Base-by-base conservation (phyloP, 2,113 vertebrate genomes). In the Hippocampus comes region DNA sequence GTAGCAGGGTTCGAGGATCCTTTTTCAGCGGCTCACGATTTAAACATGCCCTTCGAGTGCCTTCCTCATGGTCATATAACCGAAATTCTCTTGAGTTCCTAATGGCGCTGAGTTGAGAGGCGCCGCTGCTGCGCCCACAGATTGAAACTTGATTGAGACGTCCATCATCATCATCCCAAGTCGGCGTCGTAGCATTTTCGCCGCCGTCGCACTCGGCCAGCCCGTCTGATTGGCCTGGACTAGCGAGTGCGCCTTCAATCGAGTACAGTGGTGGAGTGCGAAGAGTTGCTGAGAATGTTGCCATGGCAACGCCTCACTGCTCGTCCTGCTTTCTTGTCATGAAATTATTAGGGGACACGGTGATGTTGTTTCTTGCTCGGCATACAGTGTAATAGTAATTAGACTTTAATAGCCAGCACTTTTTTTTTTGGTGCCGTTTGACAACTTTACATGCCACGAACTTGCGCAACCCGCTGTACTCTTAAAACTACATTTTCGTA, bases 251-350 rank as follows among this genome's bases (percentile, higher is more conserved):
- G 72, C 71, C 81, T 82, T 66, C 55, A 76, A 83, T 77, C 71
- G 66, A 63, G 10, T 59, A 41, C 67, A 67, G 83, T 73, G 74
- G 82, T 77, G 84, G 77, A 80, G 87, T 80, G 79, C 81, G 82
- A 83, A 73, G 74, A 70, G 78, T 67, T 78, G 81, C 73, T 74
- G 75, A 86, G 78, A 65, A 74, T 46, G 89, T 90, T 90, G 73
- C 90, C 85, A 90, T 91, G 87, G 90, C 78, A 88, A 91, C 89
- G 67, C 79, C 80, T 88, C 84, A 75, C 87, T 79, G 83, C 86
- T 77, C 86, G 80, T 57, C 75, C 78, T 63, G 76, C 63, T 21
- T 73, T 84, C 82, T 83, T 78, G 75, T 84, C 82, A 81, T 83
- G 82, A 77, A 83, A 79, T 90, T 88, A 88, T 85, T 80, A 82